Evolutionary conservation across 1,140 invertebrate genomes (phyloP), one percentile per base, ranked within the genome.

Genomic region (Drosophila athabasca): DNA sequence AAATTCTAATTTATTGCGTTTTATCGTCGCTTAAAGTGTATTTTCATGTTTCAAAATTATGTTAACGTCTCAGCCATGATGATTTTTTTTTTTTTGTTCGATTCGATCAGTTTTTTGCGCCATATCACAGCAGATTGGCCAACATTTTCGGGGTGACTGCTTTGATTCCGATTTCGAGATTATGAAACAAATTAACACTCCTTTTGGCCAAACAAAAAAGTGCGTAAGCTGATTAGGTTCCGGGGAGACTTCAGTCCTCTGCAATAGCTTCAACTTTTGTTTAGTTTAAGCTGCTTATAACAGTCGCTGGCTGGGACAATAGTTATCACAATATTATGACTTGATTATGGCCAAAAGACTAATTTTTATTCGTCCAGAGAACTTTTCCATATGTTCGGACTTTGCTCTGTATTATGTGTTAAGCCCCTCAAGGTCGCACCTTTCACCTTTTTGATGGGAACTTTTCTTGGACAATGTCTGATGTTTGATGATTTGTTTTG

Each of bases 361-460:
- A 83, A 88, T 88, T 88, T 88, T 88, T 83, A 88, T 82, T 61
- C 58, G 66, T 52, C 29, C 43, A 67, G 17, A 88, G 83, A 88
- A 88, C 76, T 53, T 78, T 75, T 83, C 73, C 66, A 55, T 58
- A 49, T 53, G 22, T 1, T 19, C 17, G 17, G 17, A 19, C 17
- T 88, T 83, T 87, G 83, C 83, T 87, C 83, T 87, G 83, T 88
- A 87, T 87, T 87, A 88, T 79, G 83, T 88, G 83, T 77, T 88
- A 88, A 88, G 35, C 41, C 39, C 58, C 58, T 79, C 79, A 88
- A 88, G 83, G 83, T 83, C 83, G 58, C 61, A 57, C 76, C 79
- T 88, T 83, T 88, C 76, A 76, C 76, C 49, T 74, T 58, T 35
- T 59, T 15, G 67, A 69, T 87, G 73, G 83, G 61, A 82, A 73